Conservation (phyloP, 2,888 invertebrate genomes). For the Cheilosia variabilis region DNA sequence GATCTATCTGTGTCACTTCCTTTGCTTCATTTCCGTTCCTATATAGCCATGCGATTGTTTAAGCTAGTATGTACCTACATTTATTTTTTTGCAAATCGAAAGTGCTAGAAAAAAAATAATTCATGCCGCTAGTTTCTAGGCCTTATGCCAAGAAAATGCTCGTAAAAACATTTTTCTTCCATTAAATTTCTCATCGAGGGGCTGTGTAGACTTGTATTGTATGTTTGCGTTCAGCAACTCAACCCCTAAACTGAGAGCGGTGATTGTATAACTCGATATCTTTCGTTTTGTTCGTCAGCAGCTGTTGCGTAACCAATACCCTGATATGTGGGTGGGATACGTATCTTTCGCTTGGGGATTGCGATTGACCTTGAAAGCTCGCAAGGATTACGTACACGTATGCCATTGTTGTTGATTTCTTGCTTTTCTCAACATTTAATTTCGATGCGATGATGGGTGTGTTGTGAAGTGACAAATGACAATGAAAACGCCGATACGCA, state of each 20-base stretch:
- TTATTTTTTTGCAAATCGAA: slow-evolving; percentile 30
- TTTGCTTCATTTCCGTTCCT: neutral
- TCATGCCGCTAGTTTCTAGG: slow-evolving; percentile 60
- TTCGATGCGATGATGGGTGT: neutral
- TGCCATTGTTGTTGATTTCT: slow-evolving; percentile 1
- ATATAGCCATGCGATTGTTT: slow-evolving; percentile 6
- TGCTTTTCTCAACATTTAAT: neutral
- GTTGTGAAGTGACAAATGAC: neutral
- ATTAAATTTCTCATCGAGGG: slow-evolving; percentile 43
- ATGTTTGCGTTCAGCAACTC: neutral
- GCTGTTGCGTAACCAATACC: slow-evolving; percentile 60
- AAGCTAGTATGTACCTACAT: neutral
- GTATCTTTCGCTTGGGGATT: neutral
- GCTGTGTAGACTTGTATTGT: neutral
- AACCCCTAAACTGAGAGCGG: neutral
- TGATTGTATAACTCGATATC: slow-evolving; percentile 47
- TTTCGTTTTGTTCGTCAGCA: slow-evolving; percentile 54
- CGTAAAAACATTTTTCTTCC: slow-evolving; percentile 51
- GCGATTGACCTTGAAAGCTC: slow-evolving; percentile 49
- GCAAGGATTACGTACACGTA: slow-evolving; percentile 38
- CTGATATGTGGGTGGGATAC: slow-evolving; percentile 47
- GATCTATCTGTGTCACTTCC: too few relatives aligned
- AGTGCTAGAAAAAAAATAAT: slow-evolving; percentile 67
- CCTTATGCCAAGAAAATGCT: slow-evolving; percentile 46
- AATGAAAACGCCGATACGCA: neutral